Base-by-base conservation (phyloP, 2,888 invertebrate species). In the Nymphalis c-album region DNA sequence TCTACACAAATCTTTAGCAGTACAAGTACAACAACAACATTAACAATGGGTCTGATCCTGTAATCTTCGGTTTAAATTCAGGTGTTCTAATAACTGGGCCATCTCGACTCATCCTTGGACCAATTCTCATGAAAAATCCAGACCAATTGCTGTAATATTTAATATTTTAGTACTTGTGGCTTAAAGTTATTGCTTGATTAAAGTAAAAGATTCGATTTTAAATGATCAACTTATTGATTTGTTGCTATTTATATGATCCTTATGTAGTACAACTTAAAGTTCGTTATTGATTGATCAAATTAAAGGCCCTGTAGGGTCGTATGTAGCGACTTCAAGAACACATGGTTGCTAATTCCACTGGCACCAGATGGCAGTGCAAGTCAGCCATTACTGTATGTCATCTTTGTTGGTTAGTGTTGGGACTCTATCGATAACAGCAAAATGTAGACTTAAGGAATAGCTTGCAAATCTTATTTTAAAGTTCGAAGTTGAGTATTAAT, bases 361-460 rank as follows among this genome's bases (percentile, higher is more conserved):
- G 85, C 77, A 81, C 78, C 90, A 90, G 87, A 87, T 89, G 90
- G 85, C 80, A 81, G 75, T 82, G 80, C 82, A 78, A 77, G 77
- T 80, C 82, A 78, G 75, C 88, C 87, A 90, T 91, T 90, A 91
- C 90, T 86, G 88, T 91, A 87, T 84, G 89, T 91, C 90, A 91
- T 88, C 87, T 85, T 77, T 83, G 80, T 77, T 76, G 74, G 63
- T 48, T 45, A 85, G 84, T 60, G 85, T 51, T 71, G 86, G 66
- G 77, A 64, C 22, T 16, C 31, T 76, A 73, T 78, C 75, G 76
- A 78, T 77, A 40, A 13, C 40, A 40, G 3, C 40, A 40, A 40
- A 10, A 4, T 40, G 13, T 13, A 40, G 4, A 40, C 40, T 13
- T 40, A 40, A 4, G 3, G 13, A 40, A 40, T 4, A 40, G 2